A percentile compares a stretch with the other conserved stretches of the same genome.
phyloP scores from a whole-genome alignment of 2,797 vertebrate species.

The Eidolon dupreanum region DNA sequence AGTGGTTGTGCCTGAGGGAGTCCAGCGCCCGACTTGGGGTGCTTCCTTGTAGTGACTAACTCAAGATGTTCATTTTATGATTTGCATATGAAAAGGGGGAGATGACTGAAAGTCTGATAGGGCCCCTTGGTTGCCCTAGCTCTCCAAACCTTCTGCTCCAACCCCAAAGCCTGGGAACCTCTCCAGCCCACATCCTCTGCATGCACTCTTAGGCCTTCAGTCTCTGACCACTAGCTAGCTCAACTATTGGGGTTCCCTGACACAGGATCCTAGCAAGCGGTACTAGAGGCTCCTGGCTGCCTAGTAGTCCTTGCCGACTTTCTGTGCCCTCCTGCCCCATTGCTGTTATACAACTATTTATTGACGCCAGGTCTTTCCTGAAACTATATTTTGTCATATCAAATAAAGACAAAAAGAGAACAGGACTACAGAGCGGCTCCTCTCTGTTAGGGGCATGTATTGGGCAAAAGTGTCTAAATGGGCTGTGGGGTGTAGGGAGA shows the following conservation, averaged over 20 bases:
- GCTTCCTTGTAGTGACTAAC: not conserved
- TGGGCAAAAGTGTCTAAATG: constrained; percentile 18
- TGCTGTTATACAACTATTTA: constrained; percentile 82
- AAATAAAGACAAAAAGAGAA: constrained; percentile 83
- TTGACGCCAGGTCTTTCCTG: constrained; percentile 80
- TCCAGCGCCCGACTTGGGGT: not conserved
- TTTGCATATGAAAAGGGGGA: constrained; percentile 79
- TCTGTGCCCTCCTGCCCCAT: constrained; percentile 46
- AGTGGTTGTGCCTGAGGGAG: constrained; percentile 18
- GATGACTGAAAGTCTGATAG: not conserved
- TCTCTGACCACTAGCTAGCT: constrained; percentile 57
- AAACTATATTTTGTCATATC: constrained; percentile 86
- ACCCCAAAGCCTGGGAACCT: not conserved
- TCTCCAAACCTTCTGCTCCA: not conserved
- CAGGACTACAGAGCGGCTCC: constrained; percentile 47
- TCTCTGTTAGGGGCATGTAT: constrained; percentile 62
- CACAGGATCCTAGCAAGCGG: constrained; percentile 38
- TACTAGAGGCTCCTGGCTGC: constrained; percentile 49
- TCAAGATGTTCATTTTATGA: constrained; percentile 63
- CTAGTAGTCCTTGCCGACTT: constrained; percentile 60
- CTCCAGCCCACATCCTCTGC: constrained; percentile 61
- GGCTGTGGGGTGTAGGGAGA: not conserved
- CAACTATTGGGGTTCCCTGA: constrained; percentile 37
- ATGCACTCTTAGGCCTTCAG: constrained; percentile 68
- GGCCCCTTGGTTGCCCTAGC: not conserved